A percentile compares a stretch with the other conserved stretches of the same genome.
Evolutionary conservation across 2,888 invertebrate species (phyloP).

Genomic region (Eristalis intricaria): DNA sequence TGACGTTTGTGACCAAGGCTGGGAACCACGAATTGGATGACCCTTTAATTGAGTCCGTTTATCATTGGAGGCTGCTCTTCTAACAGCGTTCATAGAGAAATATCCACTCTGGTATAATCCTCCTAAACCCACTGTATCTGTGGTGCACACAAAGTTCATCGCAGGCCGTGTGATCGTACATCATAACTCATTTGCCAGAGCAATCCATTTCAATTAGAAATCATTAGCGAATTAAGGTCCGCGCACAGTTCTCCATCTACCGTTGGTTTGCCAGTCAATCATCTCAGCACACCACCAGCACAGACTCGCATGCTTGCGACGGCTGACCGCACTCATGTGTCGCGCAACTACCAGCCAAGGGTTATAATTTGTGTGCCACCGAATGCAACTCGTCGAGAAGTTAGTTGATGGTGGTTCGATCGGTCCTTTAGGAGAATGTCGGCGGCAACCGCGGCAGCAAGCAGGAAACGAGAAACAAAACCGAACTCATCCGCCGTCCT

Average conservation of each 20-base stretch:
- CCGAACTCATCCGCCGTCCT: slow-evolving; percentile 21
- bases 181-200: neutral
- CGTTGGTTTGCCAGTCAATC: neutral
- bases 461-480: slow-evolving; percentile 35
- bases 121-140: neutral
- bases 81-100: too few species aligned
- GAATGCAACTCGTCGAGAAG: neutral
- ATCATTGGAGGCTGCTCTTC: too few species aligned
- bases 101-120: too few species aligned
- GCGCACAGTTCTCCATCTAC: neutral
- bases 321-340: neutral
- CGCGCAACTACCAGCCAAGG: neutral
- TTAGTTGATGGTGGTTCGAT: neutral
- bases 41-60: too few species aligned
- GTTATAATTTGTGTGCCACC: neutral
- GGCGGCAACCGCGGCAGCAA: neutral
- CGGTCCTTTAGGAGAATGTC: neutral
- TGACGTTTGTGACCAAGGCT: too few species aligned
- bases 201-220: neutral
- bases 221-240: neutral
- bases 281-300: neutral
- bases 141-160: neutral
- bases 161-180: neutral
- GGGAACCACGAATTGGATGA: too few species aligned
- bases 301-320: neutral